phyloP scores from a whole-genome alignment of 2,113 vertebrate species.

The Fulica atra region DNA sequence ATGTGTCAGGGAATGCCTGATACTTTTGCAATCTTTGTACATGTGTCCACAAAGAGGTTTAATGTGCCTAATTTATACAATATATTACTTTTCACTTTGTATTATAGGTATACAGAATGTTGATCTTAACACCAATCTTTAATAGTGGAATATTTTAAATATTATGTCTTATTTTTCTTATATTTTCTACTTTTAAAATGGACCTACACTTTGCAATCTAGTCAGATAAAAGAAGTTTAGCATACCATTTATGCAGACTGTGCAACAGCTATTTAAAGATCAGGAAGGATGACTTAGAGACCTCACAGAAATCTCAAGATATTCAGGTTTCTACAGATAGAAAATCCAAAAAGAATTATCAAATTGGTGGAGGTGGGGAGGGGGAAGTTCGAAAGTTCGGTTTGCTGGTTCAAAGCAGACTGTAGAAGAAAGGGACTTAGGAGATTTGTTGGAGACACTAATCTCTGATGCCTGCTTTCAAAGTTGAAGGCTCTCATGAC shows the following conservation, averaged over 20 bases:
- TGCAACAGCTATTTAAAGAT: not conserved
- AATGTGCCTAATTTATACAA: not conserved
- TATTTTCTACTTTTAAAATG: not conserved
- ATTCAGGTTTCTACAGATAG: not conserved
- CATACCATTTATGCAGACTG: not conserved
- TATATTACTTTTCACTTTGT: not conserved
- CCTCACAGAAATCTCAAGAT: not conserved
- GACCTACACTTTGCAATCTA: not conserved
- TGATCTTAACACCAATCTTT: not conserved
- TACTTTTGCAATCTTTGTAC: not conserved
- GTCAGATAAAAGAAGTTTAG: not conserved
- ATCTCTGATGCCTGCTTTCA: not conserved
- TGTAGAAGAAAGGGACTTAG: not conserved
- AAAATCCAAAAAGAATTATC: not conserved
- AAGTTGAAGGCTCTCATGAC: not conserved
- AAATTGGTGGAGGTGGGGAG: no score
- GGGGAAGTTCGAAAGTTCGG: not conserved
- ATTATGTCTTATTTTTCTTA: not conserved
- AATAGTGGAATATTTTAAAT: not conserved
- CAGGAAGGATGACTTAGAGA: not conserved
- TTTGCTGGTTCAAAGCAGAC: not conserved
- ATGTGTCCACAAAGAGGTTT: not conserved
- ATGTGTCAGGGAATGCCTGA: not conserved
- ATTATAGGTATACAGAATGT: not conserved
- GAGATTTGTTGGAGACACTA: not conserved